Conservation (phyloP, 2,888 invertebrate genomes). For the Catocala sponsa region DNA sequence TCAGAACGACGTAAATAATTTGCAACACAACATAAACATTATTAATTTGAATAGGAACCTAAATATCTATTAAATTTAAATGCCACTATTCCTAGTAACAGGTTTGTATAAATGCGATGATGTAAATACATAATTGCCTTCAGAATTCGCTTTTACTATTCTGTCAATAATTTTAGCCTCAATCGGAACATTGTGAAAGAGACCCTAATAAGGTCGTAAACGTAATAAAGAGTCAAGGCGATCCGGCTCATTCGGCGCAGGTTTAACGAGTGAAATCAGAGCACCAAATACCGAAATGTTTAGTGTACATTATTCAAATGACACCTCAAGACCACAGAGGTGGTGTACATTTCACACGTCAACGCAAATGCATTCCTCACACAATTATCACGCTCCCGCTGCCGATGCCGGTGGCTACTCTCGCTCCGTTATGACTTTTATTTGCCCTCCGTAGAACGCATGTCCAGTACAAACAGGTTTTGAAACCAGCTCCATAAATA, state of each 20-base stretch:
- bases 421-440: slow-evolving; percentile 79
- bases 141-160: slow-evolving; percentile 38
- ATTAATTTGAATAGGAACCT: neutral
- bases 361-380: slow-evolving; percentile 71
- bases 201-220: slow-evolving; percentile 39
- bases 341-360: slow-evolving; percentile 59
- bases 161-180: slow-evolving; percentile 37
- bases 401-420: slow-evolving; percentile 58
- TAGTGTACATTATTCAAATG: slow-evolving; percentile 47
- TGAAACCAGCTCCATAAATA: slow-evolving; percentile 65
- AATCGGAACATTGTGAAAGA: slow-evolving; percentile 43
- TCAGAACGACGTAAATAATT: slow-evolving; percentile 26
- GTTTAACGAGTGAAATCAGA: slow-evolving; percentile 47
- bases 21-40: slow-evolving; percentile 24
- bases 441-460: slow-evolving; percentile 73
- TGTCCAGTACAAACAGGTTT: slow-evolving; percentile 67
- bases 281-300: slow-evolving; percentile 29
- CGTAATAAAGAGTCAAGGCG: slow-evolving; percentile 42
- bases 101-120: slow-evolving; percentile 24
- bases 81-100: slow-evolving; percentile 15
- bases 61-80: slow-evolving; percentile 22
- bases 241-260: slow-evolving; percentile 36
- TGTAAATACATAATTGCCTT: slow-evolving; percentile 30
- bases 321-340: slow-evolving; percentile 51
- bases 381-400: slow-evolving; percentile 60